A percentile compares a stretch with the other conserved stretches of the same genome.
These are phyloP conservation scores for Cataglyphis livida DNA, from an alignment of 2,888 invertebrate species.

Conservation along the genomic window DNA sequence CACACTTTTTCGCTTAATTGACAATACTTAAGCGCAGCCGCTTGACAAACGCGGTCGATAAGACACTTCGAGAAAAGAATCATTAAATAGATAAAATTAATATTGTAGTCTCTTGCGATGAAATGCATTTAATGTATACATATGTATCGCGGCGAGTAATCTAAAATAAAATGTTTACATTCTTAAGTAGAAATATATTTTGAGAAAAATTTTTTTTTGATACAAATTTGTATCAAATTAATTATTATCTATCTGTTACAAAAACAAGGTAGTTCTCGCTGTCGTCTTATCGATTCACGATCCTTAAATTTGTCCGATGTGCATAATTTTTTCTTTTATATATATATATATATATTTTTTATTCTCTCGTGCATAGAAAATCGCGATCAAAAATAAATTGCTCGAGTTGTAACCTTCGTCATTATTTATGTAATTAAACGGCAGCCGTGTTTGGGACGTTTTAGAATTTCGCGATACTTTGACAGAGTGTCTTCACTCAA, in stretches of 20 bases:
- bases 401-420: slow-evolving; percentile 11
- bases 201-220: not conserved
- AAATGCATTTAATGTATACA: not conserved
- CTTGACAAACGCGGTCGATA: slow-evolving; percentile 48
- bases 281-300: slow-evolving; percentile 18
- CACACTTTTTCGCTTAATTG: slow-evolving; percentile 61
- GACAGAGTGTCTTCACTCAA: not conserved
- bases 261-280: not conserved
- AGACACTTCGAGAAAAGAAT: slow-evolving; percentile 26
- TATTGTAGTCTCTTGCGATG: not conserved
- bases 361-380: not conserved
- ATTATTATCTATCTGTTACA: not conserved
- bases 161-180: not conserved
- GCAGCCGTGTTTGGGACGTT: not conserved
- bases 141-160: not conserved
- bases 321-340: not conserved
- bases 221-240: too few species aligned
- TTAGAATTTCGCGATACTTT: not conserved
- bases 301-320: slow-evolving; percentile 8
- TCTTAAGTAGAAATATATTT: not conserved
- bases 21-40: slow-evolving; percentile 62
- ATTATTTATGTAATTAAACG: not conserved
- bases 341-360: not conserved
- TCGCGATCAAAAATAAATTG: slow-evolving; percentile 18
- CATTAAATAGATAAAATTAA: not conserved